Evolutionary conservation across 2,888 invertebrate genomes (phyloP).

Genomic region (Cerastoderma edule): DNA sequence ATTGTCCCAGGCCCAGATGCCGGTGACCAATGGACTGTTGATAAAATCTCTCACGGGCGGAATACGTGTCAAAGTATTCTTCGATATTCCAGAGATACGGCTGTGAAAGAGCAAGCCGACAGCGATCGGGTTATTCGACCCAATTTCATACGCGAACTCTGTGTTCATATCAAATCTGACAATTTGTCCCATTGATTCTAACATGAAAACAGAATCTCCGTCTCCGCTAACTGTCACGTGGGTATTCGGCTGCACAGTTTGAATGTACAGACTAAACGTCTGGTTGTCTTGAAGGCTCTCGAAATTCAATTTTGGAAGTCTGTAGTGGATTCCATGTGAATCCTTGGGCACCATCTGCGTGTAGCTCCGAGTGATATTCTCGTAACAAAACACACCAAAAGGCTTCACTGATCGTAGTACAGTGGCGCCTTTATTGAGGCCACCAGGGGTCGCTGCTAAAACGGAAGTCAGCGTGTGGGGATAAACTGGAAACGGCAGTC

Average conservation of each 20-base stretch:
- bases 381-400: slow-evolving; percentile 5
- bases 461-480: too few relatives aligned
- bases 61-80: too few relatives aligned
- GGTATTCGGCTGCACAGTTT: slow-evolving; percentile 1
- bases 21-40: too few relatives aligned
- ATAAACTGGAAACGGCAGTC: too few relatives aligned
- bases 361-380: not conserved
- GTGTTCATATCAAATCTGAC: not conserved
- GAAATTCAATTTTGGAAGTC: not conserved
- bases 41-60: too few relatives aligned
- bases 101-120: not conserved
- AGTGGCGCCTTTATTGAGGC: too few relatives aligned
- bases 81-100: too few relatives aligned
- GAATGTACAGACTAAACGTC: not conserved
- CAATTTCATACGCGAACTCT: not conserved
- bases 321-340: not conserved
- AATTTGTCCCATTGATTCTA: not conserved
- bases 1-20: too few relatives aligned
- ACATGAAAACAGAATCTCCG: not conserved
- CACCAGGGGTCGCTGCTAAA: too few relatives aligned
- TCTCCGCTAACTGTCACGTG: not conserved
- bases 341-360: not conserved
- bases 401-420: not conserved
- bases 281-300: not conserved
- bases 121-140: not conserved